Conservation (phyloP, 2,797 vertebrate species). For the Agapornis canus region DNA sequence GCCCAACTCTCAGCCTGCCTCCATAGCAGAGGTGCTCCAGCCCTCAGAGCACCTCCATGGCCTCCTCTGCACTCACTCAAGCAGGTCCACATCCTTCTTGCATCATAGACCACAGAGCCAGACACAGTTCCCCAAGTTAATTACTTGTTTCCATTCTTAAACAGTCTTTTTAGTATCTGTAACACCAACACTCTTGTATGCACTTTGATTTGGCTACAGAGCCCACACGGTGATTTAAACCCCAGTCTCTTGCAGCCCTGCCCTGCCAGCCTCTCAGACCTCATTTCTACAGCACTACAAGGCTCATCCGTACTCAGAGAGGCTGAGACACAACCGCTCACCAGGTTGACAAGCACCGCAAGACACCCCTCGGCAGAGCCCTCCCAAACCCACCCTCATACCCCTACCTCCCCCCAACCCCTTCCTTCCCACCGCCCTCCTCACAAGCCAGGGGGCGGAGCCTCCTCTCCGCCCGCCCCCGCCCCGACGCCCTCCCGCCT, state of each 20-base stretch:
- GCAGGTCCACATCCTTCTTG: not conserved
- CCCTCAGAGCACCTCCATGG: not conserved
- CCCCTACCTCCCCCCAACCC: not conserved
- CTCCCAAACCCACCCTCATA: fast-evolving
- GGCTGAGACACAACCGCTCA: not conserved
- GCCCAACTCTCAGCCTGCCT: not conserved
- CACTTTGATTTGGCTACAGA: fast-evolving
- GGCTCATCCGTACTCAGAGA: too few relatives aligned
- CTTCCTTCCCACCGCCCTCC: too few relatives aligned
- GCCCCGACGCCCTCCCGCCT: too few relatives aligned
- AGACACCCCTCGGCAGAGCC: fast-evolving
- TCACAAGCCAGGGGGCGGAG: not conserved
- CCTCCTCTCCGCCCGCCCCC: not conserved
- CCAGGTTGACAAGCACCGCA: fast-evolving
- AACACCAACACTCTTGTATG: fast-evolving
- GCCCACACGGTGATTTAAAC: fast-evolving
- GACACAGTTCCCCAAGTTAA: not conserved
- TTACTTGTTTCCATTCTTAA: not conserved
- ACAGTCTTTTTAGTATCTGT: not conserved
- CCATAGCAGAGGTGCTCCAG: not conserved
- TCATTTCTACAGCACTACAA: fast-evolving
- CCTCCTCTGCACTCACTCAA: not conserved
- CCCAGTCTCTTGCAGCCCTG: not conserved
- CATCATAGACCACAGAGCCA: not conserved
- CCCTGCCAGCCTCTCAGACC: fast-evolving